phyloP scores from a whole-genome alignment of 1,140 invertebrate genomes.

The Palaemon carinicauda region DNA sequence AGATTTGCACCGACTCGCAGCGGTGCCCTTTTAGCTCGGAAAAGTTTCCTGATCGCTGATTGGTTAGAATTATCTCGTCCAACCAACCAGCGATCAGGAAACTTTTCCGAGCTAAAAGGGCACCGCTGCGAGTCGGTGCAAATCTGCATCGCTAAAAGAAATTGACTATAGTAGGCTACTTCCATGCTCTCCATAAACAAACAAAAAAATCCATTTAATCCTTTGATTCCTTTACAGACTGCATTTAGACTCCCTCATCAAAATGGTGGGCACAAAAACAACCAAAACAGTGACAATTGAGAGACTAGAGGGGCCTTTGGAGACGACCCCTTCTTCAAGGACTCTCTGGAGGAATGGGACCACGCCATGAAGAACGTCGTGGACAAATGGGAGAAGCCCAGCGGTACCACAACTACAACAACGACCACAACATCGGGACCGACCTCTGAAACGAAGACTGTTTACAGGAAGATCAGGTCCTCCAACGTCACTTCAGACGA shows the following conservation, averaged over 20 bases:
- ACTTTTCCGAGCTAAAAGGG: too few relatives aligned
- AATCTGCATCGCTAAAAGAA: too few relatives aligned
- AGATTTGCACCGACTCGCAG: too few relatives aligned
- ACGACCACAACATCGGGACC: slow-evolving; percentile 24
- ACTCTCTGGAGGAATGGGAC: slow-evolving; percentile 58
- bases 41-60: too few relatives aligned
- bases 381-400: slow-evolving; percentile 46
- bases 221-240: background rate
- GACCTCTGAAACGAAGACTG: slow-evolving; percentile 33
- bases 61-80: too few relatives aligned
- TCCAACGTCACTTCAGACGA: slow-evolving; percentile 59
- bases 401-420: slow-evolving; percentile 36
- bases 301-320: slow-evolving; percentile 50
- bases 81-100: too few relatives aligned
- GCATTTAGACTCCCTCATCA: background rate
- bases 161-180: too few relatives aligned
- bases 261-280: slow-evolving; percentile 55
- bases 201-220: too few relatives aligned
- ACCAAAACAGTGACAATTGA: slow-evolving; percentile 55
- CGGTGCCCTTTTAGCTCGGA: too few relatives aligned
- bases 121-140: too few relatives aligned
- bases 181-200: too few relatives aligned
- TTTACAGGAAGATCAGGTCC: slow-evolving; percentile 58
- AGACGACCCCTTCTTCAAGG: slow-evolving; percentile 60
- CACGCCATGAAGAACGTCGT: slow-evolving; percentile 59